Evolutionary conservation across 2,888 invertebrate species (phyloP).

Genomic region (Agrilus cyanescens): DNA sequence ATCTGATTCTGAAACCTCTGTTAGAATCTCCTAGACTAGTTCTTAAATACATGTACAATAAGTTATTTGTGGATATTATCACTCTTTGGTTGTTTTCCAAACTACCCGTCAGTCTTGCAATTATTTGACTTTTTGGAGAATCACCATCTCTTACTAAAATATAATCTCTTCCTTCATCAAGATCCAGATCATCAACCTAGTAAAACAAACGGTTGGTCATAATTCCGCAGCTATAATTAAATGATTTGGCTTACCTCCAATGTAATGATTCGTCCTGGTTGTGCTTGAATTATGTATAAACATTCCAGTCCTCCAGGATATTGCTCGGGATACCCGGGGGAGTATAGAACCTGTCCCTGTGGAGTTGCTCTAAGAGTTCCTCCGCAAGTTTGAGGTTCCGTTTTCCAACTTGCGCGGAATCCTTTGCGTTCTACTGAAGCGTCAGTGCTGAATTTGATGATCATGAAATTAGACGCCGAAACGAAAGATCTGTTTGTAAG

Average conservation of each 20-base stretch:
- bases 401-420: conserved; percentile 88
- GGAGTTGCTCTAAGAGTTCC: conserved; percentile 76
- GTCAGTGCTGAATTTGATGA: conserved; percentile 92
- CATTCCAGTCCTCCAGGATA: conserved; percentile 96
- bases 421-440: conserved; percentile 87
- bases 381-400: conserved; percentile 86
- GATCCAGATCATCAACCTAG: conserved; percentile 69
- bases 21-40: conserved; percentile 81
- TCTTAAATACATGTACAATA: conserved; percentile 84
- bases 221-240: not conserved
- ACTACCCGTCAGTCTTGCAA: conserved; percentile 73
- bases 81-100: conserved; percentile 64
- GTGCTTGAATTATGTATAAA: conserved; percentile 81
- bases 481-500: conserved; percentile 74
- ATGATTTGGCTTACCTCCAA: conserved; percentile 50
- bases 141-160: conserved; percentile 86
- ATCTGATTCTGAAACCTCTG: conserved; percentile 83
- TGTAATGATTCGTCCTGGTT: conserved; percentile 83
- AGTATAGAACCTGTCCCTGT: conserved; percentile 78
- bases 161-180: conserved; percentile 73
- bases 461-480: conserved; percentile 96
- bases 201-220: conserved; percentile 8
- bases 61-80: conserved; percentile 81
- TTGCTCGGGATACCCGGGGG: conserved; percentile 84
- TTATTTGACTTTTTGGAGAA: conserved; percentile 70